These are phyloP conservation scores for Tiaroga cobitis DNA, from an alignment of 2,797 vertebrate species.

Conservation along the genomic window DNA sequence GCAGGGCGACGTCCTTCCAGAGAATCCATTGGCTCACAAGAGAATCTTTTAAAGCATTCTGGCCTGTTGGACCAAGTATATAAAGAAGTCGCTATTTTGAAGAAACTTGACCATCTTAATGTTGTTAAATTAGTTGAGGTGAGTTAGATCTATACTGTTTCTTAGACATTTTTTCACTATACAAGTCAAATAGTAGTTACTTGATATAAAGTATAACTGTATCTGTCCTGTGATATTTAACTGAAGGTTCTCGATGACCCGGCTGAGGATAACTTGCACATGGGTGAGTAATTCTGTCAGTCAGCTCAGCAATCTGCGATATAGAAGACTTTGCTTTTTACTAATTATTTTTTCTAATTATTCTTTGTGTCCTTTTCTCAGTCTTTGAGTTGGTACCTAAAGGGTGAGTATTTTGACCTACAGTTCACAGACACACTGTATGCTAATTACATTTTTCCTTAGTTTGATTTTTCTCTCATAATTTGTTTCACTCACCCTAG, in stretches of 20 bases:
- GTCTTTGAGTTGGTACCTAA: constrained; percentile 94
- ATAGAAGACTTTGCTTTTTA: not conserved
- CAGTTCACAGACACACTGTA: not conserved
- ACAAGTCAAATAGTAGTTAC: not conserved
- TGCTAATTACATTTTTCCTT: not conserved
- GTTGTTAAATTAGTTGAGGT: constrained; percentile 96
- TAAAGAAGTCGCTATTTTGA: constrained; percentile 95
- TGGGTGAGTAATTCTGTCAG: constrained; percentile 81
- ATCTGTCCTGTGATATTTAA: not conserved
- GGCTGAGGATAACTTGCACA: constrained; percentile 92
- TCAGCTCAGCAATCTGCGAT: not conserved
- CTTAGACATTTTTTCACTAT: not conserved
- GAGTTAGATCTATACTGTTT: constrained; percentile 46
- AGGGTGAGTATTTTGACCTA: constrained; percentile 82
- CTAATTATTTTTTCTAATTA: not conserved
- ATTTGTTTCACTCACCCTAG: constrained; percentile 66
- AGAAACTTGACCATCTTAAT: constrained; percentile 94
- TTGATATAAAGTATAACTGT: not conserved
- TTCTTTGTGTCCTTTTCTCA: constrained; percentile 69
- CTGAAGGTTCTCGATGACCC: constrained; percentile 94
- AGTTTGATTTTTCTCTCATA: not conserved
- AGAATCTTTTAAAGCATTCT: constrained; percentile 76
- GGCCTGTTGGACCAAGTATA: constrained; percentile 88
- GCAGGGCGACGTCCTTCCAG: constrained; percentile 86
- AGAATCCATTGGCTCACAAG: constrained; percentile 76